Base-by-base conservation (phyloP, 1,140 invertebrate species). In the Leptestheria dahalacensis region DNA sequence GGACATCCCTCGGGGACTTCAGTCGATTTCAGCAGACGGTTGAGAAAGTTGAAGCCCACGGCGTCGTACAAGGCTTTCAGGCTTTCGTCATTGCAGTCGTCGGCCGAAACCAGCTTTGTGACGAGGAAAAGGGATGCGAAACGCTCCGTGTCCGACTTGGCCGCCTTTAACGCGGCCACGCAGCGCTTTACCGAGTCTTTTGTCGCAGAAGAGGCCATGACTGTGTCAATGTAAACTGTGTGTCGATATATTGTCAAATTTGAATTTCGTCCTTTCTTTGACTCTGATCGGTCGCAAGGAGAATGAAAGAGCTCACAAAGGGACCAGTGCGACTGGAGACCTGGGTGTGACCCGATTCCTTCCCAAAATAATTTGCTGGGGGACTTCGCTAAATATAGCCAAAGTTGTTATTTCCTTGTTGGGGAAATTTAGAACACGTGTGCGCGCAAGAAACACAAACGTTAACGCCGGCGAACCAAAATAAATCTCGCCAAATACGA, bases 101-200 rank as follows among this genome's bases (percentile, higher is more conserved):
- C 84, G 57, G 79, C 81, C 70, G 88, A 86, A 6, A 91, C 80
- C 53, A 91, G 68, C 71, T 92, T 91, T 0, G 88, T 90, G 25
- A 92, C 86, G 82, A 92, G 84, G 68, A 92, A 90, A 1, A 93
- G 74, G 0, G 83, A 86, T 6, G 89, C 88, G 71, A 93, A 90
- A 72, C 91, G 92, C 73, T 93, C 88, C 0, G 87, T 91, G 71
- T 92, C 89, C 65, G 78, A 85, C 59, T 79, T 79, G 1, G 88
- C 85, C 65, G 78, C 77, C 68, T 86, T 83, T 57, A 92, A 71
- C 57, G 89, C 81, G 21, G 78, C 76, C 52, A 84, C 79, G 70
- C 87, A 90, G 74, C 88, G 89, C 70, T 84, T 81, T 50, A 91
- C 84, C 61, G 80, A 76, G 63, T 89, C 86, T 41, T 41, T 41